Evolutionary conservation across 1,140 invertebrate species (phyloP), one percentile per base, ranked within the genome.

Genomic region (Tribolium madens): DNA sequence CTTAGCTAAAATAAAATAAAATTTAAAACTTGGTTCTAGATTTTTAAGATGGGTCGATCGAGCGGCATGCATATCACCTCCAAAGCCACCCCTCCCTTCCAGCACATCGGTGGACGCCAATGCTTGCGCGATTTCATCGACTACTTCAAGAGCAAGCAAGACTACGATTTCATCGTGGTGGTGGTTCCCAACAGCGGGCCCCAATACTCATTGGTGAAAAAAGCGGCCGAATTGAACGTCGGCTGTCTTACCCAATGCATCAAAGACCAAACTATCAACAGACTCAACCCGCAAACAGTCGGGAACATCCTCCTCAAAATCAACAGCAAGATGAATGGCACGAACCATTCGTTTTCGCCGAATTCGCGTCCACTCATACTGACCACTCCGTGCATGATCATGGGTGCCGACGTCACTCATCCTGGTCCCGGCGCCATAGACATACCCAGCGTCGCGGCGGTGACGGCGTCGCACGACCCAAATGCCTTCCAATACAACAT

Each of bases 391-490:
- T 80, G 81, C 15, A 85, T 86, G 84, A 81, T 85, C 50, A 85
- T 86, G 84, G 84, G 96, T 0, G 95, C 95, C 14, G 96, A 97
- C 87, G 95, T 97, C 0, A 96, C 94, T 0, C 95, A 97, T 89
- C 94, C 95, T 0, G 90, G 92, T 0, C 93, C 93, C 0, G 93
- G 94, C 82, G 88, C 90, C 83, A 82, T 81, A 0, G 83, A 86
- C n/a, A 91, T 91, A 13, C 95, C 95, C 0, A 97, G 95, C 52
- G 92, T 97, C 21, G 95, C 95, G n/a, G 95, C 95, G 0, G 89
- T 94, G 0, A 91, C 91, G 0, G 91, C 93, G 0, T 93, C 92
- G 2, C 89, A 92, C 73, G 92, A 94, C 84, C 73, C 84, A 0
- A 86, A 86, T 17, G 92, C 89, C 1, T 93, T 91, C 70, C 84